Percentiles rank a stretch among this genome's conserved stretches.
Evolutionary conservation across 2,888 invertebrate genomes (phyloP).

Genomic region (Mythimna ferrago): DNA sequence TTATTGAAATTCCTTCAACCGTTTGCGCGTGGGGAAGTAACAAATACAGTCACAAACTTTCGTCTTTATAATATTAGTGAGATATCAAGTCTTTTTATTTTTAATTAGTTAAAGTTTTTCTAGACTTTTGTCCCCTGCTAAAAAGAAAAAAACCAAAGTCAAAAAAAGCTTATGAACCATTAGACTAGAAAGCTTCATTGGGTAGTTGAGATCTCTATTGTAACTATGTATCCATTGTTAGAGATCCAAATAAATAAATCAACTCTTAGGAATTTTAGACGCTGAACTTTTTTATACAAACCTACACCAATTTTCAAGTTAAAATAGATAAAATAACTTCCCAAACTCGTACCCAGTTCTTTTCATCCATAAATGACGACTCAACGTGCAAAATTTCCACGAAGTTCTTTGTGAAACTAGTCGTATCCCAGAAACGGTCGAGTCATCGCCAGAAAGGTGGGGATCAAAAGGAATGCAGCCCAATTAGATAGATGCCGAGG

Average conservation of each 20-base stretch:
- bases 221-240: no score
- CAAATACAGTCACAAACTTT: no score
- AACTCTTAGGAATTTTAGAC: not conserved
- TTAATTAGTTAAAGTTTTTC: no score
- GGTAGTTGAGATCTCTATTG: no score
- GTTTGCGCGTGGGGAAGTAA: no score
- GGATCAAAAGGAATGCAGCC: slow-evolving; percentile 80
- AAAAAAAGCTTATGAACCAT: no score
- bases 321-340: slow-evolving; percentile 19
- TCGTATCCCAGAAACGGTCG: slow-evolving; percentile 56
- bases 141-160: no score
- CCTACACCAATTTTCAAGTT: not conserved
- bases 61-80: no score
- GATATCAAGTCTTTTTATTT: no score
- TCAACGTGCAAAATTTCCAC: slow-evolving; percentile 34
- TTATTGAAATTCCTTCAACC: no score
- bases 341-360: not conserved
- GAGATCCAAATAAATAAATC: no score
- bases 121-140: no score
- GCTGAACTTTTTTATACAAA: not conserved
- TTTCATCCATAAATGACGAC: slow-evolving; percentile 10
- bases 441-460: slow-evolving; percentile 61
- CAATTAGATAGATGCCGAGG: slow-evolving; percentile 80
- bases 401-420: slow-evolving; percentile 27
- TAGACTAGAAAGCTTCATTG: not conserved